Conservation (phyloP, 2,888 invertebrate species). For the Bimastos eiseni region DNA sequence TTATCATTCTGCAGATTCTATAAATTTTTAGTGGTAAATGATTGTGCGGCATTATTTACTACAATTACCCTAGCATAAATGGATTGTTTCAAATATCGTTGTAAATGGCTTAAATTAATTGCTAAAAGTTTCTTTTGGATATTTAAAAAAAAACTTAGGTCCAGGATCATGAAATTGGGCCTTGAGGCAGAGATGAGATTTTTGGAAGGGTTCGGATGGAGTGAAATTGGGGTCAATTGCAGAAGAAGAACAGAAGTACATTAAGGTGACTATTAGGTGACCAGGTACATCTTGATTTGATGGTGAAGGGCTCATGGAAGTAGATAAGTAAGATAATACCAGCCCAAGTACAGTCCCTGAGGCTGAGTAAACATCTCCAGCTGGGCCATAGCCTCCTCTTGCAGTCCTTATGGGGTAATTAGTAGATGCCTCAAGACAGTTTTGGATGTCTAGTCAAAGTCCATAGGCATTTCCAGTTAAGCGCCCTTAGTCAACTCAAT, state of each 20-base stretch:
- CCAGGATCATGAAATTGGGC: neutral
- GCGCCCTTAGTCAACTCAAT: neutral
- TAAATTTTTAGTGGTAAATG: neutral
- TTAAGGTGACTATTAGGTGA: neutral
- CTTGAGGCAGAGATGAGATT: neutral
- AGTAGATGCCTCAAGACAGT: constrained; percentile 13
- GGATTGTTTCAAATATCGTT: neutral
- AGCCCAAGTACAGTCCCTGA: neutral
- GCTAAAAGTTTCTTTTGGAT: neutral
- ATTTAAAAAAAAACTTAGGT: neutral
- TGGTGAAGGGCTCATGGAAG: neutral
- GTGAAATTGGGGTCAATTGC: neutral
- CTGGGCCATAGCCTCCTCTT: neutral
- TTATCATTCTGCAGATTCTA: no score
- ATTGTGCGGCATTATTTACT: neutral
- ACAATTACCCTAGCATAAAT: neutral
- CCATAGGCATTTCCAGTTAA: neutral
- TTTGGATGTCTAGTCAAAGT: neutral
- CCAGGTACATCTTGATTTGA: neutral
- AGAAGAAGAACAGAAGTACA: neutral
- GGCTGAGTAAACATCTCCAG: constrained; percentile 13
- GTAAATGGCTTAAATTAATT: neutral
- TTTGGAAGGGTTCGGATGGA: neutral
- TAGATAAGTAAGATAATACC: constrained; percentile 10
- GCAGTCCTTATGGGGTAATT: neutral